Evolutionary conservation across 1,140 invertebrate species (phyloP).

Genomic region (Zaprionus tsacasi): DNA sequence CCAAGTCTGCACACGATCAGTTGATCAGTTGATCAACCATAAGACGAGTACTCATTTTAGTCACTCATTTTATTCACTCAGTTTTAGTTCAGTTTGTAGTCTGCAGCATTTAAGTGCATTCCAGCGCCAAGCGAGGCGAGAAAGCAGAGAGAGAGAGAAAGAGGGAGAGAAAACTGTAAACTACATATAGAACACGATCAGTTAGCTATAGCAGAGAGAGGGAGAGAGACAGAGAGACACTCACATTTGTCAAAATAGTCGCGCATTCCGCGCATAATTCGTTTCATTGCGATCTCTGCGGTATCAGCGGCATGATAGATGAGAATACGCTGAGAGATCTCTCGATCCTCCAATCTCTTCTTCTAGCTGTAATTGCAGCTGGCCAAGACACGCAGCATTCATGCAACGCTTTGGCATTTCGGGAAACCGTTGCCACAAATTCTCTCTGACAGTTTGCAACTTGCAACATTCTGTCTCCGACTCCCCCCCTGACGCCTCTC

Average conservation of each 20-base stretch:
- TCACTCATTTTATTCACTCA: not conserved
- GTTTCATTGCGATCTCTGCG: not conserved
- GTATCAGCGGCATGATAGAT: not conserved
- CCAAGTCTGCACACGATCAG: slow-evolving; percentile 5
- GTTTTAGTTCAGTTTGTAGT: not conserved
- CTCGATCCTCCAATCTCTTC: not conserved
- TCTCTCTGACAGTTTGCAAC: slow-evolving; percentile 71
- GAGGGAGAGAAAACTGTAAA: too few species aligned
- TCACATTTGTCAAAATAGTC: slow-evolving; percentile 3
- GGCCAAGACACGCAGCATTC: slow-evolving; percentile 36
- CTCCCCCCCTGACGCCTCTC: slow-evolving; percentile 7
- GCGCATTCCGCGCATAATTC: not conserved
- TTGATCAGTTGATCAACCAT: slow-evolving; percentile 9
- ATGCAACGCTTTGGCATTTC: slow-evolving; percentile 27
- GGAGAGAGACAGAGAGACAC: not conserved
- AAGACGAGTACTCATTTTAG: not conserved
- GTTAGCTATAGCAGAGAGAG: not conserved
- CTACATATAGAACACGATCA: not conserved
- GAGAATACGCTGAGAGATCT: not conserved
- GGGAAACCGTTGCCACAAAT: slow-evolving; percentile 56
- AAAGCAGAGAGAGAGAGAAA: not conserved
- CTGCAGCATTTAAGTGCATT: not conserved
- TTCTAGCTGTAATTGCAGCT: slow-evolving; percentile 44
- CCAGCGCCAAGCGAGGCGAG: not conserved
- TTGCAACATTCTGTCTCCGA: slow-evolving; percentile 41